Base-by-base conservation (phyloP, 2,888 invertebrate species). In the Phytoseiulus persimilis region DNA sequence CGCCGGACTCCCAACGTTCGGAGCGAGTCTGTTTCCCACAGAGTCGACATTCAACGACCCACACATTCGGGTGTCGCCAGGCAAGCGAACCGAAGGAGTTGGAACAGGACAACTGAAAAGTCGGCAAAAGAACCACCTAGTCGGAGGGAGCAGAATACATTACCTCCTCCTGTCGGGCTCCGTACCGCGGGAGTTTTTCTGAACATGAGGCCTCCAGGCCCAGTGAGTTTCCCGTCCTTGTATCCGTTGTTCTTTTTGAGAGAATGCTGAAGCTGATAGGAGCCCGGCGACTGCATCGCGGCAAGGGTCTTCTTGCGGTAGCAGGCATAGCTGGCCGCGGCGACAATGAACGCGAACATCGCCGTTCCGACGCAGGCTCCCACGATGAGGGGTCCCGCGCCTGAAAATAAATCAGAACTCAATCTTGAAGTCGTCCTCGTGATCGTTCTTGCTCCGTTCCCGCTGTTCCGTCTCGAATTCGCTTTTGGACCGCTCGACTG, bases 241-340 rank as follows among this genome's bases (percentile, higher is more conserved):
- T 89, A 45, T 23, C 90, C 32, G 65, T 31, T 87, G 39, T 89
- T 33, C 32, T 90, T 87, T 90, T 90, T 90, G 89, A 83, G 39
- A 90, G 84, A 83, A 90, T 90, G 90, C 89, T 90, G 83, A 89
- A 83, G 39, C 0, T 95, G 94, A 93, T 95, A 95, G 83, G 95
- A 95, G 93, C 92, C 90, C 31, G 91, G 90, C 0, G 87, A 87
- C 18, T 87, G 87, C 45, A 87, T 6, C n/a, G 87, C 87, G n/a
- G 87, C 33, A 5, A 39, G 32, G 18, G 87, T 45, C 18, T 87
- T 87, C 87, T 87, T 87, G 90, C 95, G 94, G 92, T 95, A 95
- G 92, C 95, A 95, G 93, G 95, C 94, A 93, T 95, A 95, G 39
- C 94, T 94, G 91, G 95, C 94, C 14, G 94, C 95, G 65, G 94